A percentile compares a stretch with the other conserved stretches of the same genome.
Conservation (phyloP, 92 coral and sea anemone genomes). For the Epizoanthus rinbou region DNA sequence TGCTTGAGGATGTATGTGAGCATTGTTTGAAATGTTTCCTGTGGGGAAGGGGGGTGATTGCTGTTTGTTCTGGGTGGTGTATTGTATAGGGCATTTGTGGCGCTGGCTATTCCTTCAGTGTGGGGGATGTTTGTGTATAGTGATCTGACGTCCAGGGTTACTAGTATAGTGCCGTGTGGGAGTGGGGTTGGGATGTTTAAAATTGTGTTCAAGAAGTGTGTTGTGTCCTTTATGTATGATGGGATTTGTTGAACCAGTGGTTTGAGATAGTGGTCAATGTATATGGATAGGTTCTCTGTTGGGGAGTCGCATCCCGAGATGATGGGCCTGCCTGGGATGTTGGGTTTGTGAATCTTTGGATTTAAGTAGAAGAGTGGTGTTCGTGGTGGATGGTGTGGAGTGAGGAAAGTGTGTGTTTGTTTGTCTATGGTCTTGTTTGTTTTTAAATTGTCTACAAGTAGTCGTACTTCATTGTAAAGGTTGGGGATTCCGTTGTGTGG, state of each 20-base stretch:
- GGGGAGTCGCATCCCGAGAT: conserved; percentile 29
- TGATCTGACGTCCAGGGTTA: conserved; percentile 52
- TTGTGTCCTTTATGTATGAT: too few relatives aligned
- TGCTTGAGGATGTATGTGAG: conserved; percentile 38
- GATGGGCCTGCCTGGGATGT: conserved; percentile 30
- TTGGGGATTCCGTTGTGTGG: too few relatives aligned
- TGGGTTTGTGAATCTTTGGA: conserved; percentile 50
- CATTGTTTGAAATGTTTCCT: not conserved
- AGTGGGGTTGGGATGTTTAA: conserved; percentile 36
- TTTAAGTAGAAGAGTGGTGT: conserved; percentile 40
- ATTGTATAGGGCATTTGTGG: conserved; percentile 27
- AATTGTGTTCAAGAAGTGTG: too few relatives aligned
- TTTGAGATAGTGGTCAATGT: not conserved
- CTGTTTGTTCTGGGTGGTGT: not conserved
- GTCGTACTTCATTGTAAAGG: too few relatives aligned
- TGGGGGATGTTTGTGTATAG: conserved; percentile 60
- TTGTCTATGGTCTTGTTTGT: not conserved
- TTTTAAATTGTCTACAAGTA: too few relatives aligned
- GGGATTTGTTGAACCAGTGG: too few relatives aligned
- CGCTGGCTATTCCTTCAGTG: conserved; percentile 40
- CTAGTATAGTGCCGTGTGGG: conserved; percentile 35
- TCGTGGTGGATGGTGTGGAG: conserved; percentile 4
- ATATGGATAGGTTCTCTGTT: conserved; percentile 20
- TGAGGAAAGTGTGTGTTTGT: not conserved
- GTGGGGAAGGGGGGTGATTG: not conserved